Percentiles rank a stretch among this genome's conserved stretches.
phyloP scores from a whole-genome alignment of 2,797 vertebrate genomes.

The Lagodon rhomboides region DNA sequence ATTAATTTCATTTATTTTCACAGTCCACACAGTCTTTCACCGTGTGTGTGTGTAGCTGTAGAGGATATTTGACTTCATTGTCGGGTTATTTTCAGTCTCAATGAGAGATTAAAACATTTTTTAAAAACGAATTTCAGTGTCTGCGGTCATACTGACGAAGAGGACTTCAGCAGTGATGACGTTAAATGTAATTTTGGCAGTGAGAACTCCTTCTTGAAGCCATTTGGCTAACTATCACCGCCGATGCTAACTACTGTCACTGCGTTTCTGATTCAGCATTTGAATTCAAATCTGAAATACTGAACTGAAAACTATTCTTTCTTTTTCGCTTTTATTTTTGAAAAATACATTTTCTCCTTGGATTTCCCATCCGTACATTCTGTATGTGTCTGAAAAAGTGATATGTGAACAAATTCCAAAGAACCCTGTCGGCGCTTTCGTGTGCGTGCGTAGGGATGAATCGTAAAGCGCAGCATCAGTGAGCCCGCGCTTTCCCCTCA shows the following conservation, averaged over 20 bases:
- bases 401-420: conserved; percentile 24
- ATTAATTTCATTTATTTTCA: conserved; percentile 19
- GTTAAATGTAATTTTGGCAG: too few species aligned
- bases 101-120: too few species aligned
- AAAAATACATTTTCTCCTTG: neutral
- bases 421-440: neutral
- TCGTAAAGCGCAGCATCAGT: conserved; percentile 49
- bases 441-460: neutral
- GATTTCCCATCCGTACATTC: conserved; percentile 22
- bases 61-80: too few species aligned
- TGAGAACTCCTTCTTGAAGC: too few species aligned
- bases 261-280: neutral
- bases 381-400: conserved; percentile 27
- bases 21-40: neutral
- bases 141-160: too few species aligned
- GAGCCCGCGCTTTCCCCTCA: conserved; percentile 22
- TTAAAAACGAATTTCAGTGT: too few species aligned
- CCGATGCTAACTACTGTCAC: neutral
- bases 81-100: too few species aligned
- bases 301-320: too few species aligned
- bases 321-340: too few species aligned
- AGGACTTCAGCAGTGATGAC: too few species aligned
- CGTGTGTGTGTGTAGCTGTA: too few species aligned
- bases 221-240: neutral
- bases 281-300: neutral